phyloP scores from a whole-genome alignment of 1,140 invertebrate species.

The Holotrichia oblita region DNA sequence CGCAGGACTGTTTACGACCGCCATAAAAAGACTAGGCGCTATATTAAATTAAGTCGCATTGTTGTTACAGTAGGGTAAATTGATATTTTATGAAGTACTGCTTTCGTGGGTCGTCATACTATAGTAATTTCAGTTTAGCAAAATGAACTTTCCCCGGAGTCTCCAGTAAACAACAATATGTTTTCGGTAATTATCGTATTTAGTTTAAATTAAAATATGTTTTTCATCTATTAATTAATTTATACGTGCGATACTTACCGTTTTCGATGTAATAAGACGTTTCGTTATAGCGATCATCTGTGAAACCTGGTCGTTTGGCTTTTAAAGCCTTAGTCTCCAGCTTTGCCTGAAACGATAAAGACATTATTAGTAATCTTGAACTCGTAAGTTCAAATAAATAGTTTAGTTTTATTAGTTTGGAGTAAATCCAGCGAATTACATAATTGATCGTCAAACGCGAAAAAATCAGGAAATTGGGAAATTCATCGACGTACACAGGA shows the following conservation, averaged over 20 bases:
- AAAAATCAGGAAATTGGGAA: neutral
- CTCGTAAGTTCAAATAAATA: neutral
- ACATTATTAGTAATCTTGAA: constrained; percentile 45
- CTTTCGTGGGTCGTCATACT: neutral
- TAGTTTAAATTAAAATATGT: no score
- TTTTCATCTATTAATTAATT: no score
- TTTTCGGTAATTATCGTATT: no score
- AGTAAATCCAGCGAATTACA: neutral
- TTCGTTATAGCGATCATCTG: constrained; percentile 91
- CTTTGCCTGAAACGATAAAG: constrained; percentile 83
- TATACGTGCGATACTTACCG: constrained; percentile 71
- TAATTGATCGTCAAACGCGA: neutral
- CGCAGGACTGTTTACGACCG: neutral
- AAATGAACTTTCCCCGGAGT: neutral
- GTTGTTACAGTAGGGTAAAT: neutral
- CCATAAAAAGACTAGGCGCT: neutral
- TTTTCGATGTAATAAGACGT: constrained; percentile 97
- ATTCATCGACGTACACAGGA: neutral
- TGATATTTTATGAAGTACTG: constrained; percentile 1
- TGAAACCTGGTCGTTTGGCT: constrained; percentile 91
- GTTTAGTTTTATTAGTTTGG: neutral
- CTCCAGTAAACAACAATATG: no score
- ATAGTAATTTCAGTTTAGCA: neutral
- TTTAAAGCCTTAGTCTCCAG: constrained; percentile 92
- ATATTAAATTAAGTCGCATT: neutral